These are phyloP conservation scores for Melipona beecheii DNA, from an alignment of 2,888 invertebrate species.

Conservation along the genomic window DNA sequence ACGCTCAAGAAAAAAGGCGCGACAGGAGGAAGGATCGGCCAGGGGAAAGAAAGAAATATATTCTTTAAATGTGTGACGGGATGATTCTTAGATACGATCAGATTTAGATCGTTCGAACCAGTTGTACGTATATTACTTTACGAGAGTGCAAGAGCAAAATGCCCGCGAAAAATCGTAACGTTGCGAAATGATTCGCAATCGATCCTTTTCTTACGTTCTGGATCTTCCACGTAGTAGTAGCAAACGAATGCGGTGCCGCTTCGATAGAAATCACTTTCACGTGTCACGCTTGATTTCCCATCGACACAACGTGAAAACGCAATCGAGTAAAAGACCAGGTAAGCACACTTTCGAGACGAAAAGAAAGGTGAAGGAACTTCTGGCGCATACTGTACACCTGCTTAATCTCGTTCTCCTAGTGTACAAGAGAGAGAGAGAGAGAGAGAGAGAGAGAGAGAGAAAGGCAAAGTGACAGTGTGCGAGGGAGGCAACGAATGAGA, in stretches of 20 bases:
- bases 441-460: slow-evolving; percentile 73
- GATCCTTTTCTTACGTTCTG: slow-evolving; percentile 3
- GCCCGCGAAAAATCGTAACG: background rate
- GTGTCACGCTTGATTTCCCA: slow-evolving; percentile 22
- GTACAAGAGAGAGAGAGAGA: slow-evolving; percentile 70
- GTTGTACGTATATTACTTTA: background rate
- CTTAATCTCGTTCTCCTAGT: slow-evolving; percentile 77
- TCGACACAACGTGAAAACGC: background rate
- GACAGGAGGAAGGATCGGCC: slow-evolving; percentile 59
- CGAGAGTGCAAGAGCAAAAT: background rate
- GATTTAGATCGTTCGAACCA: slow-evolving; percentile 11
- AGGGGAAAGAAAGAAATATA: slow-evolving; percentile 71
- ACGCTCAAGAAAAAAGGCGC: slow-evolving; percentile 68
- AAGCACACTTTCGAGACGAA: slow-evolving; percentile 7
- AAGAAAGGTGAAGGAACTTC: slow-evolving; percentile 48
- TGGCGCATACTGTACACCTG: slow-evolving; percentile 71
- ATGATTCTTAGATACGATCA: slow-evolving; percentile 44
- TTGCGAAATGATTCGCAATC: background rate
- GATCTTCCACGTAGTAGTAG: background rate
- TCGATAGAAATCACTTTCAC: slow-evolving; percentile 30
- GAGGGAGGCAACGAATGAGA: slow-evolving; percentile 65
- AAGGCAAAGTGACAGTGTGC: slow-evolving; percentile 54
- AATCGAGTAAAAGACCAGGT: background rate
- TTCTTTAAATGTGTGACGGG: slow-evolving; percentile 23
- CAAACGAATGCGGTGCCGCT: background rate